Base-by-base conservation (phyloP, 2,113 vertebrate genomes). In the Progne subis region DNA sequence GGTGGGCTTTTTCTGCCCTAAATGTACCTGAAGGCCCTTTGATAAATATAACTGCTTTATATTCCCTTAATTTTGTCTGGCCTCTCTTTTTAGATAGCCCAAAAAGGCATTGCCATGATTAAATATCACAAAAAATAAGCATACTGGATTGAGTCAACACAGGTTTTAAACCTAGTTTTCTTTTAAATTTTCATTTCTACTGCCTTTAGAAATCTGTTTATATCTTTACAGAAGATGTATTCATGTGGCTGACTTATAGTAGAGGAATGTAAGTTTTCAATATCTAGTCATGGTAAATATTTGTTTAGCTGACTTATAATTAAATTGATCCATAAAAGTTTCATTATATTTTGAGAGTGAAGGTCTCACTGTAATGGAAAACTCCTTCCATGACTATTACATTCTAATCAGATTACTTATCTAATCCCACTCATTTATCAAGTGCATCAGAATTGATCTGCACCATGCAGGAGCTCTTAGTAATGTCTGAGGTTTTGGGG, bases 321-420 rank as follows among this genome's bases (percentile, higher is more conserved):
- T 75, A 85, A 90, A 84, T 37, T 90, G 75, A 93, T 84, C 71
- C 60, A 49, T 80, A 64, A 90, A 85, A 91, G 39, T 95, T 88
- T 82, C 71, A 60, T 88, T 89, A 61, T 61, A 69, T 95, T 69
- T 91, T 0, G 3, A 91, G 85, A 91, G 72, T 77, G 41, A 63
- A 87, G 68, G 79, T 77, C 91, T 91, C 71, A 25, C 39, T 47
- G 68, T 80, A 80, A 88, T 64, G 55, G 72, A 88, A 94, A 86
- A 17, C 63, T 90, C 82, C 53, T 67, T 94, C 88, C 80, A 86
- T 50, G 1, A 4, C 90, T 88, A 70, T 60, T 88, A 67, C 39
- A 34, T 59, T 94, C 59, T 90, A 94, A 86, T 90, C 69, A 84
- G 60, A 81, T 91, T 81, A 92, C 56, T 81, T 77, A 79, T 85